A percentile compares a stretch with the other conserved stretches of the same genome.
phyloP scores from a whole-genome alignment of 2,113 vertebrate species.

The Nicator chloris region DNA sequence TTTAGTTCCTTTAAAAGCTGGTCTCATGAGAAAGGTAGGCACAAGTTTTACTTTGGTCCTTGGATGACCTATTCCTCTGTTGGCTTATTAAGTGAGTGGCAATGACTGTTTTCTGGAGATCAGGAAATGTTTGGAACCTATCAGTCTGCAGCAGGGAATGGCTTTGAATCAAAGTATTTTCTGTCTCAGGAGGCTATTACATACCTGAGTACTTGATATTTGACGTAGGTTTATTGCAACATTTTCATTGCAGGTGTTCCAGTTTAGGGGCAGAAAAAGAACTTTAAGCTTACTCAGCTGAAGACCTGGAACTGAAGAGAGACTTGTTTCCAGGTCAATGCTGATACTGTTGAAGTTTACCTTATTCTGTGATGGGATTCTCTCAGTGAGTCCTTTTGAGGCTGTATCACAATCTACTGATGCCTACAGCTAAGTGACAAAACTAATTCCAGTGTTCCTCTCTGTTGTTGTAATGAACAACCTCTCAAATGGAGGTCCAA shows the following conservation, averaged over 20 bases:
- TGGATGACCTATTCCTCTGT: neutral
- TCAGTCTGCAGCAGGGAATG: neutral
- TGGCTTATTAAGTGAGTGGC: neutral
- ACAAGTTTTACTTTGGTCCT: neutral
- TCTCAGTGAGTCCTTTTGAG: neutral
- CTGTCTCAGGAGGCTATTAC: neutral
- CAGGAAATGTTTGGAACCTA: neutral
- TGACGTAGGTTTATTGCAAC: neutral
- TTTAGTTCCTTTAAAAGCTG: neutral
- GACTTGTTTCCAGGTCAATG: accelerated
- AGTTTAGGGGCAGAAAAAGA: neutral
- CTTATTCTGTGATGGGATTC: neutral
- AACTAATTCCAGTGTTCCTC: neutral
- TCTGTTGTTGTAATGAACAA: neutral
- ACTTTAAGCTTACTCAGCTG: neutral
- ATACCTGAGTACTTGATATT: neutral
- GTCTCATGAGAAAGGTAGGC: neutral
- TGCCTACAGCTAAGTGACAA: neutral
- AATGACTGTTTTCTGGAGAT: neutral
- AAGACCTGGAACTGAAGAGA: neutral
- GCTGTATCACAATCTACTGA: neutral
- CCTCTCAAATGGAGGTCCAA: neutral
- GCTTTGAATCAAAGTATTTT: neutral
- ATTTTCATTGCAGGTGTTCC: neutral
- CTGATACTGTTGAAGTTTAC: neutral